Evolutionary conservation across 2,113 vertebrate species (phyloP).

Genomic region (Plecotus auritus): DNA sequence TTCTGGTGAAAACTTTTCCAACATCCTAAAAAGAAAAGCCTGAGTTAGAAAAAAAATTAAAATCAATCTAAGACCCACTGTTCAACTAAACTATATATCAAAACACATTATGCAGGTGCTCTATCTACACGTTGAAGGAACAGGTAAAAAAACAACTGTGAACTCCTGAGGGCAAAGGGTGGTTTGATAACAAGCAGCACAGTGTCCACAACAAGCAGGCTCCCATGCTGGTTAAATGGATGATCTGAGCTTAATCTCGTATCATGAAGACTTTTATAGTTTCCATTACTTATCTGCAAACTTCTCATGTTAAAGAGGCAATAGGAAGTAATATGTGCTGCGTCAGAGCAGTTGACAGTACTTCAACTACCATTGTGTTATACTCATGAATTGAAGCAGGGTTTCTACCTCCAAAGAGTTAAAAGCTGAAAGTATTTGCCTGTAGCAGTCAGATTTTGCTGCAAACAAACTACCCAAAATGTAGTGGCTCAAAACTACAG

Average conservation of each 20-base stretch:
- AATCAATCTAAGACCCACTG: neutral
- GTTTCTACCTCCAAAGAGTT: neutral
- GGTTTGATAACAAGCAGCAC: neutral
- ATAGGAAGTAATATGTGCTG: neutral
- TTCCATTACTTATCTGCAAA: neutral
- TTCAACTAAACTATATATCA: neutral
- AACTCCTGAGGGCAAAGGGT: neutral
- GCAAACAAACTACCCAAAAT: neutral
- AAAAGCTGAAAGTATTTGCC: neutral
- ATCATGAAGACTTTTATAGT: neutral
- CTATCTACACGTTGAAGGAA: neutral
- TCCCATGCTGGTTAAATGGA: neutral
- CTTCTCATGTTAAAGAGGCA: neutral
- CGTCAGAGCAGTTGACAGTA: neutral
- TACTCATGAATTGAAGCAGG: too few relatives aligned
- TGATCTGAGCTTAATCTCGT: neutral
- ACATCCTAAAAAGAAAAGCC: neutral
- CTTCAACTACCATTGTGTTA: too few relatives aligned
- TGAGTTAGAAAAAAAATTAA: neutral
- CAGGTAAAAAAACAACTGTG: neutral
- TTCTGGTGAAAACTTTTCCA: neutral
- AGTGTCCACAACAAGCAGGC: neutral
- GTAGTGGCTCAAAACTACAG: neutral
- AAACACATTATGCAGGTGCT: neutral
- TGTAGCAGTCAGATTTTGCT: neutral